Base-by-base conservation (phyloP, 2,888 invertebrate species). In the Drosophila limbata region DNA sequence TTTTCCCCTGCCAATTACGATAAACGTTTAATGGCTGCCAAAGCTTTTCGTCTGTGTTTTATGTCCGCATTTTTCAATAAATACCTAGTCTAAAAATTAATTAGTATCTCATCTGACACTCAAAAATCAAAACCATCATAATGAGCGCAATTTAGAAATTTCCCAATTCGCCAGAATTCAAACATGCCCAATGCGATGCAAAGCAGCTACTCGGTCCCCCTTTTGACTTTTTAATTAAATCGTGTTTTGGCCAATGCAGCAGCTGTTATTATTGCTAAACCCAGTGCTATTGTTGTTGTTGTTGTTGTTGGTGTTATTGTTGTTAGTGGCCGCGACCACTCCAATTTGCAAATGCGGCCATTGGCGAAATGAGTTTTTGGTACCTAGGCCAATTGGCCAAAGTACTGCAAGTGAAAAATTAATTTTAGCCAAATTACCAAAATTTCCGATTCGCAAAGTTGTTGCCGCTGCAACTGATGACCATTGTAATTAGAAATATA, bases 211-310 rank as follows among this genome's bases (percentile, higher is more conserved):
- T 68, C 56, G 39, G 40, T 44, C 50, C 65, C 71, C 79, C 73
- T 77, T 87, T 87, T 71, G 75, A 71, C 73, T 69, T 88, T 84
- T 84, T 84, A 84, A 84, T 84, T 84, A 84, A 84, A 84, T 71
- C 72, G 72, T 60, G 80, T 56, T 79, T 79, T 51, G 63, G 60
- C 67, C 71, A 79, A 61, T 74, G 37, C 70, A 60, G 53, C 70
- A 50, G 39, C 47, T 76, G 71, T 76, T 67, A 76, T 71, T 76
- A 62, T 72, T 77, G 77, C 47, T 42, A 39, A 35, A 60, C 15
- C 33, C 40, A 42, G 25, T 45, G 17, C 21, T 52, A 25, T 11
- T 50, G 31, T 42, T 71, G n/a, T n/a, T n/a, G n/a, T n/a, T n/a
- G n/a, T n/a, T n/a, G 52, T 37, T 77, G 56, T 63, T 67, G 45